Evolutionary conservation across 2,113 vertebrate species (phyloP).

Genomic region (Bujurquina vittata): DNA sequence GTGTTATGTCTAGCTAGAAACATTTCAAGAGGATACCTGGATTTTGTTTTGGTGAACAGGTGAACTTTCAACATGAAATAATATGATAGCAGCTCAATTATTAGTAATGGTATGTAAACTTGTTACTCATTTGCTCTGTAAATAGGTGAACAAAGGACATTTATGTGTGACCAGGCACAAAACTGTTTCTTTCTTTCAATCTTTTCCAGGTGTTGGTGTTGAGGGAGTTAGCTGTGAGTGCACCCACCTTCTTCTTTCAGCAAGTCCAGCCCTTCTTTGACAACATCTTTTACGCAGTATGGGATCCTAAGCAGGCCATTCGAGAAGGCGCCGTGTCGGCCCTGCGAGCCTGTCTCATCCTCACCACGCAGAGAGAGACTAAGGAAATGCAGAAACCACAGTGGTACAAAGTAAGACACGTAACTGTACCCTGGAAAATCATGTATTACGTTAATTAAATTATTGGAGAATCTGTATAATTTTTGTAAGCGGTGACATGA

Average conservation of each 20-base stretch:
- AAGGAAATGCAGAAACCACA: constrained; percentile 99
- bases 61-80: too few relatives aligned
- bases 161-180: too few relatives aligned
- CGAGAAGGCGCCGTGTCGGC: constrained; percentile 95
- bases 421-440: not conserved
- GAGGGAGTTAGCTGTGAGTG: constrained; percentile 94
- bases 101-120: too few relatives aligned
- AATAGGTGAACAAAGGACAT: not conserved
- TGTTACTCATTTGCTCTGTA: not conserved
- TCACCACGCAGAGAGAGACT: constrained; percentile 96
- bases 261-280: constrained; percentile 99
- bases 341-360: constrained; percentile 94
- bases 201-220: constrained; percentile 90
- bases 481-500: not conserved
- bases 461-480: not conserved
- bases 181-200: not conserved
- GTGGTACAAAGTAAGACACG: constrained; percentile 93
- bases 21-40: not conserved
- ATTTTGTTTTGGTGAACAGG: not conserved
- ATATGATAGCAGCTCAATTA: too few relatives aligned
- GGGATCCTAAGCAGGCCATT: constrained; percentile 98
- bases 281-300: constrained; percentile 96
- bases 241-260: constrained; percentile 99
- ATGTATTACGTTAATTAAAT: not conserved
- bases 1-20: not conserved